Conservation (phyloP, 2,797 vertebrate genomes). For the Rachycentron canadum region DNA sequence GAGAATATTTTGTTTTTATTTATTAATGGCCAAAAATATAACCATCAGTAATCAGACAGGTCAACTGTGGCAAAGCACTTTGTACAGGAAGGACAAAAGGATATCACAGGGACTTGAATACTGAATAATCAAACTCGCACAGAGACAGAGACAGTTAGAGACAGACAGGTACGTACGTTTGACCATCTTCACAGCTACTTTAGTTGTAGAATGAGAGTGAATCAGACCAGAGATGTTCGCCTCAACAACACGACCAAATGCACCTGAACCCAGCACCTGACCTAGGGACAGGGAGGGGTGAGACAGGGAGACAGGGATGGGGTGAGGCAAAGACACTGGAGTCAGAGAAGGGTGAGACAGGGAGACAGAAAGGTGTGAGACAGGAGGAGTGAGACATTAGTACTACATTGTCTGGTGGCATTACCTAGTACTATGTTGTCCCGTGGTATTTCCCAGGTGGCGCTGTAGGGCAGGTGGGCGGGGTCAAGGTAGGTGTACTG, state of each 20-base stretch:
- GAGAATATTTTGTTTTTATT: too few species aligned
- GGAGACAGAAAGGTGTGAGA: too few species aligned
- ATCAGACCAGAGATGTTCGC: slow-evolving; percentile 88
- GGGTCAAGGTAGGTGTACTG: slow-evolving; percentile 91
- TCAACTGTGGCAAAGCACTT: not conserved
- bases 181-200: slow-evolving; percentile 92
- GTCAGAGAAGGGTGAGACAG: not conserved
- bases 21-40: not conserved
- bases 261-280: slow-evolving; percentile 90
- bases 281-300: slow-evolving; percentile 75
- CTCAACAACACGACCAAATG: slow-evolving; percentile 91
- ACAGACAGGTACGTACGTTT: slow-evolving; percentile 85
- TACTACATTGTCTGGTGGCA: not conserved
- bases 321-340: too few species aligned
- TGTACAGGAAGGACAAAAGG: too few species aligned
- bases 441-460: slow-evolving; percentile 91
- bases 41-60: not conserved
- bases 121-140: too few species aligned
- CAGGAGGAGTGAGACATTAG: too few species aligned
- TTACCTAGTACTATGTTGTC: slow-evolving; percentile 90
- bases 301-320: too few species aligned
- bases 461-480: slow-evolving; percentile 88
- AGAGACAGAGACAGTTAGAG: not conserved
- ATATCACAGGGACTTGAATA: too few species aligned
- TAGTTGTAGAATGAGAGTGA: slow-evolving; percentile 86